These are phyloP conservation scores for Coryphaenoides rupestris DNA, from an alignment of 2,113 vertebrate genomes.

Conservation along the genomic window DNA sequence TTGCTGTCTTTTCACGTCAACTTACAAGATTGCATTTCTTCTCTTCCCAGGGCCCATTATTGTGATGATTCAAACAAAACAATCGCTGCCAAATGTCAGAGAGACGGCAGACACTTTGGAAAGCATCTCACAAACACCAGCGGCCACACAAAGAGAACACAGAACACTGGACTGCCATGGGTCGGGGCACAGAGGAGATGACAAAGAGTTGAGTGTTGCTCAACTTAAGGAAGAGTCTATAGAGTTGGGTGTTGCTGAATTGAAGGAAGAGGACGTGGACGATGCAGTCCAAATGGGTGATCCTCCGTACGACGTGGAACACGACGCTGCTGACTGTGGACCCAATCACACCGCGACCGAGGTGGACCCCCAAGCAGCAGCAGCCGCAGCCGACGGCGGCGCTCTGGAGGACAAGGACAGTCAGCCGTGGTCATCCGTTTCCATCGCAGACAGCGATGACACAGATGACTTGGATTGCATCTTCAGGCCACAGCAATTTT, in stretches of 20 bases:
- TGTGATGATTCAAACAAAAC: constrained; percentile 30
- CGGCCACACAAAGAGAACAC: constrained; percentile 23
- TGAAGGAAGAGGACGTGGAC: constrained; percentile 43
- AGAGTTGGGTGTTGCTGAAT: constrained; percentile 42
- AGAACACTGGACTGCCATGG: constrained; percentile 7
- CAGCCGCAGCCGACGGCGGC: too few relatives aligned
- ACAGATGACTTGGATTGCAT: constrained; percentile 52
- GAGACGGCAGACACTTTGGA: constrained; percentile 28
- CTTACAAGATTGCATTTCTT: not conserved
- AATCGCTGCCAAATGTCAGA: constrained; percentile 25
- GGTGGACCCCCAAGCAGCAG: not conserved
- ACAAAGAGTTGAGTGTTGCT: constrained; percentile 31
- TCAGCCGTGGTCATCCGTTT: constrained; percentile 50
- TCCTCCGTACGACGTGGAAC: constrained; percentile 23
- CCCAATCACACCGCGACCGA: constrained; percentile 23
- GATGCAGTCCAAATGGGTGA: constrained; percentile 54
- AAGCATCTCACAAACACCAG: not conserved
- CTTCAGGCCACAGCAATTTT: constrained; percentile 43
- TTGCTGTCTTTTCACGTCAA: not conserved
- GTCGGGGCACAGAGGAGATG: constrained; percentile 3
- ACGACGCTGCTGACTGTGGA: not conserved
- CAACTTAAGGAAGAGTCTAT: constrained; percentile 36
- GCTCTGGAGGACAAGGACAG: constrained; percentile 43
- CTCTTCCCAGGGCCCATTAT: constrained; percentile 42
- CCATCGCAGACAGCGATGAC: constrained; percentile 38